These are phyloP conservation scores for Galerucella nymphaeae DNA, from an alignment of 2,888 invertebrate genomes.

Conservation along the genomic window DNA sequence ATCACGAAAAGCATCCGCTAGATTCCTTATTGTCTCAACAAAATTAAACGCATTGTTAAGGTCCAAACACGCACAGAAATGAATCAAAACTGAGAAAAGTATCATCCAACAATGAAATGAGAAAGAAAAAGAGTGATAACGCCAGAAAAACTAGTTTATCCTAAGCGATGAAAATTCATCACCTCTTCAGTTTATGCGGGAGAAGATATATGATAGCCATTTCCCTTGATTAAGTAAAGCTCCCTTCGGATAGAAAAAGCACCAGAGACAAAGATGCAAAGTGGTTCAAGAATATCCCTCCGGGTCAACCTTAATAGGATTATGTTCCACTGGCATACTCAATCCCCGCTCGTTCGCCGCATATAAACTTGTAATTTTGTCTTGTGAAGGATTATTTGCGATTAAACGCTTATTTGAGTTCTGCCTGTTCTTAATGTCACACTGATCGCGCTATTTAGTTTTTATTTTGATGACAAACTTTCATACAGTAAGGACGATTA, in stretches of 20 bases:
- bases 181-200: constrained; percentile 46
- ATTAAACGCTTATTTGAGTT: constrained; percentile 28
- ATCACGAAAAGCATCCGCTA: constrained; percentile 17
- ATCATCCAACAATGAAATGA: constrained; percentile 32
- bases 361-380: constrained; percentile 52
- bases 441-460: neutral
- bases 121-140: constrained; percentile 38
- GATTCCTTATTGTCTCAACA: constrained; percentile 24
- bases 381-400: constrained; percentile 39
- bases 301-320: constrained; percentile 56
- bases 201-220: constrained; percentile 46
- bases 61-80: constrained; percentile 30
- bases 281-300: constrained; percentile 56
- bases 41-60: constrained; percentile 30
- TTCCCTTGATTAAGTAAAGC: constrained; percentile 58
- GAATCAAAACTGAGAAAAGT: constrained; percentile 31
- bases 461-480: neutral
- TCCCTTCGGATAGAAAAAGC: constrained; percentile 54
- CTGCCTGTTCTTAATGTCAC: neutral
- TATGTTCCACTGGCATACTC: constrained; percentile 51
- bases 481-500: too few relatives aligned
- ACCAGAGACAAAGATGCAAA: constrained; percentile 55
- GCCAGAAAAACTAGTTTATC: constrained; percentile 42
- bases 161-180: constrained; percentile 47
- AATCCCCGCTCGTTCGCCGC: constrained; percentile 41